Percentiles rank a stretch among this genome's conserved stretches.
phyloP scores from a whole-genome alignment of 2,888 invertebrate species.

The Tridacna crocea region DNA sequence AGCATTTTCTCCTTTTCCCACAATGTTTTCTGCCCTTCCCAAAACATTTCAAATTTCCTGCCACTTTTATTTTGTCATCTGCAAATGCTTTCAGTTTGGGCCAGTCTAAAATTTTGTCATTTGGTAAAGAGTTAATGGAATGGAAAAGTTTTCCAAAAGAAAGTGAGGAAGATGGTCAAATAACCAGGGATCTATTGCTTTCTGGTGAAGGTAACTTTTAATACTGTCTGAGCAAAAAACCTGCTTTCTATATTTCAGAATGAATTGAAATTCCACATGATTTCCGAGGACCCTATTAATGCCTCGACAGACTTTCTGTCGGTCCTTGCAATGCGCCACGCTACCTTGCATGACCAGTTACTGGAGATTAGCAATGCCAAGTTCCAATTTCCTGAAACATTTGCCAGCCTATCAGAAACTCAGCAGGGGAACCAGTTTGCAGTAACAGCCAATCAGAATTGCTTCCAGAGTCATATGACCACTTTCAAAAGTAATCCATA shows the following conservation, averaged over 20 bases:
- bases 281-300: slow-evolving; percentile 72
- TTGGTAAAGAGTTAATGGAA: too few species aligned
- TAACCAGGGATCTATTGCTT: too few species aligned
- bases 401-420: slow-evolving; percentile 46
- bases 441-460: slow-evolving; percentile 51
- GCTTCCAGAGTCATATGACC: slow-evolving; percentile 75
- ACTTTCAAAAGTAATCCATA: slow-evolving; percentile 71
- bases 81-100: too few species aligned
- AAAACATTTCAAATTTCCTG: too few species aligned
- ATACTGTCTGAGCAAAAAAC: too few species aligned
- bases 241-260: slow-evolving; percentile 64
- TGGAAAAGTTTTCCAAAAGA: too few species aligned
- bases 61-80: too few species aligned
- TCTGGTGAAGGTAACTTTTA: too few species aligned
- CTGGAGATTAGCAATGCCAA: slow-evolving; percentile 65
- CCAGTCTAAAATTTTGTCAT: too few species aligned
- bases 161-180: too few species aligned
- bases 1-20: too few species aligned
- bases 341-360: slow-evolving; percentile 40
- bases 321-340: slow-evolving; percentile 70
- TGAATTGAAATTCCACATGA: slow-evolving; percentile 71
- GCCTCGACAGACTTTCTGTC: slow-evolving; percentile 65
- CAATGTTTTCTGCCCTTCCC: too few species aligned
- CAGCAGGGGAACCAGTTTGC: background rate
- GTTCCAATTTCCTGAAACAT: slow-evolving; percentile 72